These are phyloP conservation scores for Calliopum simillimum DNA, from an alignment of 2,888 invertebrate species.

Conservation along the genomic window DNA sequence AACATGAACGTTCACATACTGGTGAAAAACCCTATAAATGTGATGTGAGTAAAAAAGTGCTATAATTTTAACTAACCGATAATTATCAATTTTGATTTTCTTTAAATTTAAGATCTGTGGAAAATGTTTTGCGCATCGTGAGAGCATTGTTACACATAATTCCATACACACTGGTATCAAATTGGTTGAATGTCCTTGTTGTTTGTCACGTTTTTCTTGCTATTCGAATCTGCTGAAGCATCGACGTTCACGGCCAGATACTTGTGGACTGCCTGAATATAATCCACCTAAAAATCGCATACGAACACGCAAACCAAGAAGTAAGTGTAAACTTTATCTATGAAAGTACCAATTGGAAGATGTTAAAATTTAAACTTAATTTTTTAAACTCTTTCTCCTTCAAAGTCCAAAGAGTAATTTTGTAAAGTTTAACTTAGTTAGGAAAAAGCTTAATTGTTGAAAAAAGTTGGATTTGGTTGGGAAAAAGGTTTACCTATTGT, in stretches of 20 bases:
- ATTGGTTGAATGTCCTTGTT: constrained; percentile 66
- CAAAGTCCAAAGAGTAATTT: too few relatives aligned
- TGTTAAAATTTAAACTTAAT: not conserved
- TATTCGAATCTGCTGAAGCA: constrained; percentile 69
- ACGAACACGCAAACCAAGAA: constrained; percentile 51
- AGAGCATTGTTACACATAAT: constrained; percentile 68
- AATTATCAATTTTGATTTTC: not conserved
- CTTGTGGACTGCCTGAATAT: constrained; percentile 65
- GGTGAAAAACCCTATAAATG: constrained; percentile 61
- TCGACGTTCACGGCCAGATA: constrained; percentile 65
- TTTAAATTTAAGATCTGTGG: constrained; percentile 58
- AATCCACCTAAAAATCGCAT: constrained; percentile 53
- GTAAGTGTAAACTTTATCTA: constrained; percentile 40
- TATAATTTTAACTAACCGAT: not conserved
- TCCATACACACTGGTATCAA: constrained; percentile 67
- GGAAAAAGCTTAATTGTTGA: too few relatives aligned
- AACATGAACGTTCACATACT: constrained; percentile 61
- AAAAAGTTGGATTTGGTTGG: too few relatives aligned
- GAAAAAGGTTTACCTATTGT: too few relatives aligned
- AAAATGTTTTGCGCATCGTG: constrained; percentile 68
- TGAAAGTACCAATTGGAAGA: not conserved
- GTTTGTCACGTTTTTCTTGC: constrained; percentile 68
- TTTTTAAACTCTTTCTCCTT: too few relatives aligned
- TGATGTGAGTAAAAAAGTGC: constrained; percentile 53
- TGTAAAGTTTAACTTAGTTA: too few relatives aligned